Evolutionary conservation across 2,113 vertebrate genomes (phyloP), one percentile per base, ranked within the genome.

Genomic region (Myodes glareolus): DNA sequence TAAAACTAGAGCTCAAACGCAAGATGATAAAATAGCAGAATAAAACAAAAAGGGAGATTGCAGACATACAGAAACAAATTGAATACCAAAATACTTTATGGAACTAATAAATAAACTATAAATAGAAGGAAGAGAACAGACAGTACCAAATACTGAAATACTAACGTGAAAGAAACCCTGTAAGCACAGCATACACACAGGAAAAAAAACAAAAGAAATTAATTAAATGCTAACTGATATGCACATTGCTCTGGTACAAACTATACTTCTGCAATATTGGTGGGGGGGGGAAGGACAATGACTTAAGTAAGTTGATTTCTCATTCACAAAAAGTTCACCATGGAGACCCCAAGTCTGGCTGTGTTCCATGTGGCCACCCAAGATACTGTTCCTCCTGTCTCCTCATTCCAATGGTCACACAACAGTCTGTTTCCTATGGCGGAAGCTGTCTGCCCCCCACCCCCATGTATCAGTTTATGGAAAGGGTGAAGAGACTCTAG

Each of bases 61-160:
- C 85, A 94, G 85, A 61, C 80, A 95, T 23, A 76, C 82, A 68
- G 86, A 96, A 97, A 95, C 91, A 97, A 93, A 96, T 21, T 90
- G 80, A 94, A 94, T 97, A 81, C 85, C 82, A 90, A 94, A 93
- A 90, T 96, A 93, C 70, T 97, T 97, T 92, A 93, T 97, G 92
- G 80, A 88, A 85, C 68, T 97, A 89, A 95, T 94, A 96, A 97
- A 94, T 96, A 97, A 96, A 94, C 94, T 94, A 81, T 97, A 95
- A 97, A 81, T 93, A 97, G 95, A 84, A 80, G 45, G 45, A 42
- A 72, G 19, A 70, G 65, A 91, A 47, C 21, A 94, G 77, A 92
- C 80, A 92, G 63, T 80, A 88, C 73, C 55, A 36, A 85, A 90
- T 67, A 84, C 61, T 93, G 87, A 97, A 93, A 86, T 94, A 84